Base-by-base conservation (phyloP, 2,888 invertebrate genomes). In the Athalia circularis region DNA sequence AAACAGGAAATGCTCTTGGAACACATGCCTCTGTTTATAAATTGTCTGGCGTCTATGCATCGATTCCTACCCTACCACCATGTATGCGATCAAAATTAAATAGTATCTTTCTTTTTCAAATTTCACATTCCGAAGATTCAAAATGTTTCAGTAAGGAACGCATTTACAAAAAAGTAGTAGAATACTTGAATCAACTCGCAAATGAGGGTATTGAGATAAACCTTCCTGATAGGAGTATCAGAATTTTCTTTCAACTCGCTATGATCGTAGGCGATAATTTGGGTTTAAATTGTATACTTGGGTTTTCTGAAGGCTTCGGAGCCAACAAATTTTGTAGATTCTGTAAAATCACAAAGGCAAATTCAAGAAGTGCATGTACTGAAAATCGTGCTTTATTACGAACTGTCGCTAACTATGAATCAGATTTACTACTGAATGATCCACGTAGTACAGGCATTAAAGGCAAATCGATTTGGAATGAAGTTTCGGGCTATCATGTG, bases 161-260 rank as follows among this genome's bases (percentile, higher is more conserved):
- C 15, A 65, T 65, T 65, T 48, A 65, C 15, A 15, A 47, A n/a
- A 65, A 65, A 65, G 47, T 47, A 48, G 48, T 50, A 65, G 65
- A 65, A 50, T 47, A 65, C 5, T 15, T 65, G 7, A 65, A 65
- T 65, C 13, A 47, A 65, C 65, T 65, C 13, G 48, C 48, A 13
- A 48, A 65, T 65, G 48, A 65, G 15, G 48, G 65, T 65, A 65
- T 65, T 8, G 48, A 65, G 48, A 15, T 65, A 48, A 84, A 82
- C 81, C 82, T 83, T 84, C 82, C 83, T 80, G 80, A 81, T 79
- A 78, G 80, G 83, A 83, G 84, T 83, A 84, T 83, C 82, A 85
- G 85, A 85, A 85, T 84, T 83, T 83, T 83, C 83, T 85, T 83
- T 80, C 78, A 83, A 84, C n/a, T 29, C 29, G 29, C 29, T 29